These are phyloP conservation scores for Nephrotoma guestfalica DNA, from an alignment of 2,888 invertebrate species.

Conservation along the genomic window DNA sequence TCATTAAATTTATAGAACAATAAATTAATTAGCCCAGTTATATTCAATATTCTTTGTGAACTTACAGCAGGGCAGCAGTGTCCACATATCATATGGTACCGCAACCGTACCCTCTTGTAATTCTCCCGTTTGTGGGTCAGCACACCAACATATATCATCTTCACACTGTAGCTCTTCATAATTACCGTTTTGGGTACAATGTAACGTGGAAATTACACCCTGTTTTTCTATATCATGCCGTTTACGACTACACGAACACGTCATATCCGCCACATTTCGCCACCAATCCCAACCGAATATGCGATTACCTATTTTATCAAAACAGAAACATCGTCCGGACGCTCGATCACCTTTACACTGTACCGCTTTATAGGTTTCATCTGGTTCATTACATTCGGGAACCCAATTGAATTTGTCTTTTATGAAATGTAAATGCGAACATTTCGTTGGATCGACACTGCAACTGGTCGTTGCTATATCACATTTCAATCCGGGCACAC, in stretches of 20 bases:
- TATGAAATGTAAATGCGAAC: neutral
- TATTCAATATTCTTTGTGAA: constrained; percentile 13
- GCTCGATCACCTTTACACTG: constrained; percentile 51
- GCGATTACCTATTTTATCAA: constrained; percentile 40
- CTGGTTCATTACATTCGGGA: constrained; percentile 36
- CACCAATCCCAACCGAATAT: constrained; percentile 53
- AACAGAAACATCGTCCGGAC: constrained; percentile 51
- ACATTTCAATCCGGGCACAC: constrained; percentile 25
- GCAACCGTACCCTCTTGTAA: constrained; percentile 35
- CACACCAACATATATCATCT: constrained; percentile 54
- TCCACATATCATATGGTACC: constrained; percentile 43
- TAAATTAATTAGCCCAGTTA: neutral
- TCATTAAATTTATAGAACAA: neutral
- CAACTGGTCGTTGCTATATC: too few species aligned
- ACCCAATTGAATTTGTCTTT: constrained; percentile 17
- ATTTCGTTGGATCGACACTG: neutral
- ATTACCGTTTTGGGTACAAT: constrained; percentile 49
- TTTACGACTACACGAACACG: constrained; percentile 43
- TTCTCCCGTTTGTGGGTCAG: constrained; percentile 42
- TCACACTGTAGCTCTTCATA: constrained; percentile 55
- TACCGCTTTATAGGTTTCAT: constrained; percentile 43
- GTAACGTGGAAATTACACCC: constrained; percentile 37
- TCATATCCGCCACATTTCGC: constrained; percentile 42
- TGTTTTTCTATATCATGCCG: constrained; percentile 36
- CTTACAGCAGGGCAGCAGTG: constrained; percentile 49